phyloP scores from a whole-genome alignment of 2,888 invertebrate species.

The Odontomyia ornata region DNA sequence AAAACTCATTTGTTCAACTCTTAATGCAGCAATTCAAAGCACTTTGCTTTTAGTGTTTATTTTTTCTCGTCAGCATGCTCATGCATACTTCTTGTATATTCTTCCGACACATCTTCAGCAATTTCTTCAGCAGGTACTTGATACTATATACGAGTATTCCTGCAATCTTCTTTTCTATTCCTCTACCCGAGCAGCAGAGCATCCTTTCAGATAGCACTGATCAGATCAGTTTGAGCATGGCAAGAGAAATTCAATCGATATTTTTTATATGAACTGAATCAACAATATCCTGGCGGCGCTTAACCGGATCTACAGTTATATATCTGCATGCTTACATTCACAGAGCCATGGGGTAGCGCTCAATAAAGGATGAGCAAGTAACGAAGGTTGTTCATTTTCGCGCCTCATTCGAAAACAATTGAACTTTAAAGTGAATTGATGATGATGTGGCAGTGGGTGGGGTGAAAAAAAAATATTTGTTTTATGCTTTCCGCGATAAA shows the following conservation, averaged over 20 bases:
- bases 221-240: neutral
- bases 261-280: conserved; percentile 8
- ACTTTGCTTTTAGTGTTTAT: neutral
- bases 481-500: conserved; percentile 1
- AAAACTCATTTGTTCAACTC: neutral
- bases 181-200: neutral
- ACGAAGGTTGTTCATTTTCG: conserved; percentile 12
- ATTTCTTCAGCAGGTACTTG: conserved; percentile 9
- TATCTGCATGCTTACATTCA: neutral
- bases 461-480: neutral
- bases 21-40: neutral
- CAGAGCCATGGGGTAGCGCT: neutral
- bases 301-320: too few relatives aligned
- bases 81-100: neutral
- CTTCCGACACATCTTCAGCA: neutral
- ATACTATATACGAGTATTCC: neutral
- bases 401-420: conserved; percentile 18
- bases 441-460: neutral
- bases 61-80: neutral
- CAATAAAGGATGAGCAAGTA: neutral
- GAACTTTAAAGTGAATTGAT: conserved; percentile 10
- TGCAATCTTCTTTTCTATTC: neutral
- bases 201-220: neutral
- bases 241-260: conserved; percentile 12
- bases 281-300: neutral